Base-by-base conservation (phyloP, 2,113 vertebrate species). In the Ceratotherium simum region DNA sequence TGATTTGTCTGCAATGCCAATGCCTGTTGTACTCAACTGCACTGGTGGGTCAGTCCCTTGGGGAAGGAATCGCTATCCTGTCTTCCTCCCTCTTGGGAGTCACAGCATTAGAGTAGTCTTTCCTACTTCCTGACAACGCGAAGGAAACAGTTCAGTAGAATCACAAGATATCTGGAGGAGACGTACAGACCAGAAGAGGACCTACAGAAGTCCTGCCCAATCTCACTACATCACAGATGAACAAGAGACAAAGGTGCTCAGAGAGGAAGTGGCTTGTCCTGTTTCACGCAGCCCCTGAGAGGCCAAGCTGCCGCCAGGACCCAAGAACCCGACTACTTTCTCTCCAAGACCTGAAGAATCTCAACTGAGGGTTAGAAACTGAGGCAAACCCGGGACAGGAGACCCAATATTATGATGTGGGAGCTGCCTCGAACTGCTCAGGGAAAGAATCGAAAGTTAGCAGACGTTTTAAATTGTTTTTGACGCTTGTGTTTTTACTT, bases 361-460 rank as follows among this genome's bases (percentile, higher is more conserved):
- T 23, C 17, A 13, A 17, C 29, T n/a, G 16, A 14, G 9, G 75
- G 25, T 42, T 5, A 13, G n/a, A 27, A 0, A 12, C 0, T 1
- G 33, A 54, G 29, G 12, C 23, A 0, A 21, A 18, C 25, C 17
- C 1, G 4, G 48, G 18, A 6, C 17, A 9, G 33, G 6, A 67
- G 27, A 17, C 0, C 0, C 8, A 0, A 1, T 11, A 2, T n/a
- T 14, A 2, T 0, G 6, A 27, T 20, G 7, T 0, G 1, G 27
- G 23, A 23, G 29, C 25, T 11, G 42, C 31, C 48, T 36, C 13
- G 12, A 39, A 8, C 12, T 1, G 23, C 6, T 36, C 6, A 20
- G 39, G 20, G 31, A 20, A 21, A 58, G 36, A 81, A 48, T 10
- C 21, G 0, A 8, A 27, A 2, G 1, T 20, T 23, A 18, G 33